A percentile compares a stretch with the other conserved stretches of the same genome.
Evolutionary conservation across 35 echinoderm and acorn worm species (phyloP).

Genomic region (Heliocidaris tuberculata): DNA sequence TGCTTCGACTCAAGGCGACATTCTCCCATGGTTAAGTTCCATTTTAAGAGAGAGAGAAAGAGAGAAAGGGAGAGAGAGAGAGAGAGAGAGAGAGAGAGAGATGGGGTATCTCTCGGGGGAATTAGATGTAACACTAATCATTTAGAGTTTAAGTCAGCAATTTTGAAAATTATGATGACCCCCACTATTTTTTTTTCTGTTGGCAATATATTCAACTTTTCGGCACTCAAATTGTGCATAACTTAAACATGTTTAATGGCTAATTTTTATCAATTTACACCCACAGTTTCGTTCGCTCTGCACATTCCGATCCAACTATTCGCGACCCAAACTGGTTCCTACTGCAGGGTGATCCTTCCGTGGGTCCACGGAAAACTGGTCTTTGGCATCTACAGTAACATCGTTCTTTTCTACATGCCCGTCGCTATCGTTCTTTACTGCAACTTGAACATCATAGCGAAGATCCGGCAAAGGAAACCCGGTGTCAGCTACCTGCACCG

Average conservation of each 20-base stretch:
- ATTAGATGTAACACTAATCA: too few relatives aligned
- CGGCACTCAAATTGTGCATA: neutral
- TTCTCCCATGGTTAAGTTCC: too few relatives aligned
- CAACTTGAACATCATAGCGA: neutral
- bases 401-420: neutral
- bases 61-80: too few relatives aligned
- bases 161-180: too few relatives aligned
- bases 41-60: too few relatives aligned
- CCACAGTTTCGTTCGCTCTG: conserved; percentile 8
- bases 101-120: too few relatives aligned
- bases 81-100: too few relatives aligned
- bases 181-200: too few relatives aligned
- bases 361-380: conserved; percentile 22
- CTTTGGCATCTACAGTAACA: neutral
- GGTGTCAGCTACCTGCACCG: neutral
- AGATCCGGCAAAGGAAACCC: neutral
- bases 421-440: neutral
- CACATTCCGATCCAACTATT: neutral
- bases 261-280: neutral
- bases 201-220: too few relatives aligned
- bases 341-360: neutral
- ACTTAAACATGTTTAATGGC: neutral
- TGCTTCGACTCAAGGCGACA: too few relatives aligned
- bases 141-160: too few relatives aligned
- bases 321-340: neutral